Conservation (phyloP, 2,888 invertebrate species). For the Mystacides longicornis region DNA sequence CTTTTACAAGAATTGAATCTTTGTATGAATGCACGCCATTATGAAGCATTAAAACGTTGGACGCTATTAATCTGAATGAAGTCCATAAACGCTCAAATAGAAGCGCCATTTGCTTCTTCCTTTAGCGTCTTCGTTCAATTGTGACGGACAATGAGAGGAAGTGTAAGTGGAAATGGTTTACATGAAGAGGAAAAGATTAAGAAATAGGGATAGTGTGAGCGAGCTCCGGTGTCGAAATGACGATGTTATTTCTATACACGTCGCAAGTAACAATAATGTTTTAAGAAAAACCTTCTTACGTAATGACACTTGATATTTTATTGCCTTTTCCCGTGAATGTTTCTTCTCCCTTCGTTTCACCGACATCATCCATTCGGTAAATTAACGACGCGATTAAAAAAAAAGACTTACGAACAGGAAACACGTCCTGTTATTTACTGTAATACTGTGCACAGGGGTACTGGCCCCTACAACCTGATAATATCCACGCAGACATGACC, state of each 20-base stretch:
- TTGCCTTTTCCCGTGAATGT: neutral
- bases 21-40: too few relatives aligned
- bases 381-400: neutral
- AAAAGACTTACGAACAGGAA: neutral
- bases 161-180: neutral
- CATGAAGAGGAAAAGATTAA: neutral
- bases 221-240: neutral
- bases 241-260: neutral
- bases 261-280: neutral
- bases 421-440: neutral
- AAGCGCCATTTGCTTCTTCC: conserved; percentile 1
- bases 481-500: too few relatives aligned
- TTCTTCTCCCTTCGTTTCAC: too few relatives aligned
- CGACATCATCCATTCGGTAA: too few relatives aligned
- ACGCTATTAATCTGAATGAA: neutral
- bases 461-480: too few relatives aligned
- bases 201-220: neutral
- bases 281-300: neutral
- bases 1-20: too few relatives aligned
- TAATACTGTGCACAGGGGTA: neutral
- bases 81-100: neutral
- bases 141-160: neutral
- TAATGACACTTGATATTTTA: neutral
- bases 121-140: neutral
- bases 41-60: neutral